Evolutionary conservation across 1,140 invertebrate species (phyloP).

Genomic region (Holotrichia oblita): DNA sequence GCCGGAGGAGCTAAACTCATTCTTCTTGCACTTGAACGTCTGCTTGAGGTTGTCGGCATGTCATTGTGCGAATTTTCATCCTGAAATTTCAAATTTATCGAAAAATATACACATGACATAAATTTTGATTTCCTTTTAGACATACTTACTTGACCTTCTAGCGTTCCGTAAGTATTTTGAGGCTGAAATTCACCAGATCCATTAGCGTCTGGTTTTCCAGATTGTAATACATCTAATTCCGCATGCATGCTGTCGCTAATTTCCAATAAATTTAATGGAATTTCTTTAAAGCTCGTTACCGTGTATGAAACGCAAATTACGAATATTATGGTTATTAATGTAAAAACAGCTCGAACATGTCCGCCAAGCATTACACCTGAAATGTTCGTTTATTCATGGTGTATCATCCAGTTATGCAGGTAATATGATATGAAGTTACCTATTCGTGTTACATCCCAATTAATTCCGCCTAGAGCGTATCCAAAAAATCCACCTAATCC

Average conservation of each 20-base stretch:
- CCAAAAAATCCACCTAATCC: slow-evolving; percentile 94
- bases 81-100: not conserved
- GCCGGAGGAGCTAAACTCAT: slow-evolving; percentile 56
- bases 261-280: slow-evolving; percentile 74
- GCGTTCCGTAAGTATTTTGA: slow-evolving; percentile 38
- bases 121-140: not conserved
- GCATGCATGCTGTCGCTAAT: slow-evolving; percentile 39
- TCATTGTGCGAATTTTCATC: slow-evolving; percentile 24
- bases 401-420: too few relatives aligned
- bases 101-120: not conserved
- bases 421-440: slow-evolving; percentile 60
- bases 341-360: slow-evolving; percentile 91
- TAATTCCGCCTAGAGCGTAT: slow-evolving; percentile 90
- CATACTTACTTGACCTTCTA: slow-evolving; percentile 6
- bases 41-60: not conserved
- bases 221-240: slow-evolving; percentile 52
- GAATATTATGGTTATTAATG: slow-evolving; percentile 87
- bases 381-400: slow-evolving; percentile 44
- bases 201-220: slow-evolving; percentile 27
- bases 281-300: slow-evolving; percentile 87
- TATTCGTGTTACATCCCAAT: slow-evolving; percentile 89
- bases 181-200: slow-evolving; percentile 3
- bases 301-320: slow-evolving; percentile 82
- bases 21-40: not conserved
- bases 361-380: slow-evolving; percentile 80